Conservation (phyloP, 2,113 vertebrate species). For the Mesitornis unicolor region DNA sequence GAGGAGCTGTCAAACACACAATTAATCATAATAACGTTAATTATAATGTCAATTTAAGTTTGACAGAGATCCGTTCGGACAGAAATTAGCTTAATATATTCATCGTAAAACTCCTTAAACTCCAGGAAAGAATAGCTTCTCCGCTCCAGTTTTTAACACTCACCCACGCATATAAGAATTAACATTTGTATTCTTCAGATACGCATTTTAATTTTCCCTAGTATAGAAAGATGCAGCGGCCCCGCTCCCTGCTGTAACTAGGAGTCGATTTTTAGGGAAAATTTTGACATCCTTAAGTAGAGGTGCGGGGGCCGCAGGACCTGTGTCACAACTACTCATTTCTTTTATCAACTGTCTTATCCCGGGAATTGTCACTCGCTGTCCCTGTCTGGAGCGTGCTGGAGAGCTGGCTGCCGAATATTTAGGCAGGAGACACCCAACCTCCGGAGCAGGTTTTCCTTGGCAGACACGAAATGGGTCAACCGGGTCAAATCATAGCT, state of each 20-base stretch:
- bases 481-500: not conserved
- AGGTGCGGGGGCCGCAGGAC: no score
- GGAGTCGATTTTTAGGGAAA: not conserved
- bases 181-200: not conserved
- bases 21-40: not conserved
- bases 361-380: rapidly evolving
- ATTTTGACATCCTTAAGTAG: not conserved
- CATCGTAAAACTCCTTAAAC: not conserved
- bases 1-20: not conserved
- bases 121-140: not conserved
- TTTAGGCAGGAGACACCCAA: rapidly evolving
- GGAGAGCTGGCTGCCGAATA: not conserved
- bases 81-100: not conserved
- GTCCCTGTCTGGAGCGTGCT: rapidly evolving
- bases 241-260: no score
- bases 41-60: not conserved
- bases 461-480: not conserved
- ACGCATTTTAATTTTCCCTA: rapidly evolving
- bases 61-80: not conserved
- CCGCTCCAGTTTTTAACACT: not conserved
- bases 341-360: not conserved
- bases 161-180: not conserved
- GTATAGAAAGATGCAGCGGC: not conserved
- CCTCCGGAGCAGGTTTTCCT: not conserved
- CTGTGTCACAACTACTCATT: no score